These are phyloP conservation scores for Phaonia tiefii DNA, from an alignment of 2,888 invertebrate species.

Conservation along the genomic window DNA sequence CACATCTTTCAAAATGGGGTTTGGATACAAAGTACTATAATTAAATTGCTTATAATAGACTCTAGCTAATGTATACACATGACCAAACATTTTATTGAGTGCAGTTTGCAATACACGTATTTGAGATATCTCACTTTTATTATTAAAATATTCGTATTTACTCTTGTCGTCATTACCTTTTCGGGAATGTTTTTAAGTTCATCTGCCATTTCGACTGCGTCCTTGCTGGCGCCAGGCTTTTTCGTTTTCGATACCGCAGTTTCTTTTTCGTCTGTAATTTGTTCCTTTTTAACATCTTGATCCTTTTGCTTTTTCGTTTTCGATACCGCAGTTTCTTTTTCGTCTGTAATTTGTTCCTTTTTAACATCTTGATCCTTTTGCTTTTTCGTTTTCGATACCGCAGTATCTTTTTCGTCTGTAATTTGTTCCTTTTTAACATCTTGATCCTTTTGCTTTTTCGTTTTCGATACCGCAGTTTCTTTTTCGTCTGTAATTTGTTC, in stretches of 20 bases:
- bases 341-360: too few relatives aligned
- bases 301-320: background rate
- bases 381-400: background rate
- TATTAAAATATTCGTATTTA: too few relatives aligned
- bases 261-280: too few relatives aligned
- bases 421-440: slow-evolving; percentile 11
- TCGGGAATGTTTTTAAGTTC: slow-evolving; percentile 31
- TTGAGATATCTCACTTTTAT: too few relatives aligned
- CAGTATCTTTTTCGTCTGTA: too few relatives aligned
- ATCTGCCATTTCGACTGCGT: slow-evolving; percentile 32
- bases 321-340: background rate
- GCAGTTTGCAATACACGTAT: too few relatives aligned
- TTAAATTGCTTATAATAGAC: too few relatives aligned
- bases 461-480: slow-evolving; percentile 61
- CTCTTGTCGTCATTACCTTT: too few relatives aligned
- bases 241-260: slow-evolving; percentile 52
- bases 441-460: background rate
- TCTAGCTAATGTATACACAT: too few relatives aligned
- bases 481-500: slow-evolving; percentile 72
- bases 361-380: background rate
- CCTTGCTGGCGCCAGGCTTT: background rate
- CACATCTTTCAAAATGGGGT: too few relatives aligned
- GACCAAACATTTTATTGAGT: too few relatives aligned
- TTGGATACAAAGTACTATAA: too few relatives aligned
- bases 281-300: background rate